Base-by-base conservation (phyloP, 2,797 vertebrate genomes). In the Emydoidea blandingii region DNA sequence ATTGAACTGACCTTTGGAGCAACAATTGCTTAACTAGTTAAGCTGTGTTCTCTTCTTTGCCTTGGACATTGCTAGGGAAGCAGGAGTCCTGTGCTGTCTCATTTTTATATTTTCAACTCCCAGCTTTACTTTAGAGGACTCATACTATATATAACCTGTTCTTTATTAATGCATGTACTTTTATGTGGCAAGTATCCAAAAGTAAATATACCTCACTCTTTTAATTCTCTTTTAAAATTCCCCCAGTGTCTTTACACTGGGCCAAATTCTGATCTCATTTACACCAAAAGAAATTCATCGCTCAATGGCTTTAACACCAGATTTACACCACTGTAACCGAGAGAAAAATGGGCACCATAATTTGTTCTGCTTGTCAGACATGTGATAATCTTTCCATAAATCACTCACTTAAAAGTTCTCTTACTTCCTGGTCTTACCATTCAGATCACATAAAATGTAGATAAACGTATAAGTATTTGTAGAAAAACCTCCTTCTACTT, bases 371-470 rank as follows among this genome's bases (percentile, higher is more conserved):
- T 90, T 93, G 52, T 78, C 11, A 82, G 94, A 97, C 98, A 97
- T n/a, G 84, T 97, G 97, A 90, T 82, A 81, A 91, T 91, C 94
- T 93, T 86, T 95, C 95, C 95, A 91, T 96, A 97, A 97, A 96
- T 98, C 95, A 92, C 86, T 85, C 87, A 94, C 96, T 97, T 95
- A 96, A 96, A 98, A 86, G 95, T 93, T 97, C 91, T 97, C 93
- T 96, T 84, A 97, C 96, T 98, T 98, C 98, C 98, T 98, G 97
- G 96, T 98, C 97, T 97, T 96, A 90, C 95, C 95, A 92, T 89
- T 91, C 96, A 92, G 97, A 91, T 98, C 81, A 85, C 86, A 87
- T 83, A 96, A 97, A 96, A 96, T 94, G 95, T 93, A 98, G 97
- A 98, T 95, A 93, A 97, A 86, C 83, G 91, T 94, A 86, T 83